These are phyloP conservation scores for Cichladusa arquata DNA, from an alignment of 2,113 vertebrate genomes.

Conservation along the genomic window DNA sequence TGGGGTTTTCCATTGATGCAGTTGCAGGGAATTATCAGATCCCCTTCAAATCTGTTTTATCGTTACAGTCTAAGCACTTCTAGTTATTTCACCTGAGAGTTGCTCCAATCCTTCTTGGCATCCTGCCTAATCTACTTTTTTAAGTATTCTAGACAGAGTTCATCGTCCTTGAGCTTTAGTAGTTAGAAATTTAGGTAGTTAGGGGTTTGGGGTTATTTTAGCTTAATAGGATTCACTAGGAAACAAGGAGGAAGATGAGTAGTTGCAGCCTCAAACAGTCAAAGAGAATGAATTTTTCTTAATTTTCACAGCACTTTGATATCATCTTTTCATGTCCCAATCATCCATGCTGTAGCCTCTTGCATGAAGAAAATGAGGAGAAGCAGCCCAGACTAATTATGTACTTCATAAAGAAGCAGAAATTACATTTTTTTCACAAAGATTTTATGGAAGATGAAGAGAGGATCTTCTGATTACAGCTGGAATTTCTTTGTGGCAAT, in stretches of 20 bases:
- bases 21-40: background rate
- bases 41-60: background rate
- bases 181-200: background rate
- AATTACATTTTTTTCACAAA: background rate
- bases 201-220: background rate
- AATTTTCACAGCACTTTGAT: background rate
- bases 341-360: background rate
- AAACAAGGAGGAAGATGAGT: background rate
- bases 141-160: background rate
- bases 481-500: background rate
- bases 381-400: background rate
- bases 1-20: background rate
- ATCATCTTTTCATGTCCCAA: background rate
- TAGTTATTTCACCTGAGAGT: background rate
- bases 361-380: background rate
- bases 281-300: background rate
- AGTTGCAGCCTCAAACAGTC: background rate
- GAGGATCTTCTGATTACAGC: background rate
- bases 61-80: background rate
- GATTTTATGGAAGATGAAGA: background rate
- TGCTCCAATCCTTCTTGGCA: background rate
- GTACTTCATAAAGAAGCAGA: background rate
- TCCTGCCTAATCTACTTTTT: background rate
- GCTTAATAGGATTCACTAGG: background rate
- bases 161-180: background rate